These are phyloP conservation scores for Pocillopora damicornis DNA, from an alignment of 64 coral and sea anemone species.

Conservation along the genomic window DNA sequence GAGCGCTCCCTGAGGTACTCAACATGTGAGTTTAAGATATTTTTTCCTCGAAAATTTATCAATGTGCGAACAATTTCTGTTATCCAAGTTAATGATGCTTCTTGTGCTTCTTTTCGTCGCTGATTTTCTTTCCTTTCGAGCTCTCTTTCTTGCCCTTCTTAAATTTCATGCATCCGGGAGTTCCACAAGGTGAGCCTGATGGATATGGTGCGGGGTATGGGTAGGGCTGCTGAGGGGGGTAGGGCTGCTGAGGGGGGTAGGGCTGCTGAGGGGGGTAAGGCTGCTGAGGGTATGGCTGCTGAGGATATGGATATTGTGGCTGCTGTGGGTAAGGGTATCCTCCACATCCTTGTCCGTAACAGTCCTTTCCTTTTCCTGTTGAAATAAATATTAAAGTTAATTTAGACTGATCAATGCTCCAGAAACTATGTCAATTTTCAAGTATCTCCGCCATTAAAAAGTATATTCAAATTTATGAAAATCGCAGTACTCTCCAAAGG, in stretches of 20 bases:
- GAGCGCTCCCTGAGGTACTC: too few species aligned
- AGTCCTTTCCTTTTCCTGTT: too few species aligned
- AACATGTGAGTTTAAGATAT: too few species aligned
- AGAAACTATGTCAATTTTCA: too few species aligned
- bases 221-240: background rate
- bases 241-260: background rate
- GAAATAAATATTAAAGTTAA: too few species aligned
- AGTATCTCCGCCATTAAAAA: too few species aligned
- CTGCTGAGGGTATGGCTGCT: background rate
- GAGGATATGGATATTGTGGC: background rate
- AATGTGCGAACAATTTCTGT: background rate
- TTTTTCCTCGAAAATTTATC: too few species aligned
- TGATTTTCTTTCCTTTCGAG: background rate
- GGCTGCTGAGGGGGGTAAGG: background rate
- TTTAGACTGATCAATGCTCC: too few species aligned
- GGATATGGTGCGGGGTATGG: background rate
- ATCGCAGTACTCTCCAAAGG: too few species aligned
- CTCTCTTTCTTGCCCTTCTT: background rate
- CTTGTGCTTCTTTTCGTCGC: slow-evolving; percentile 3
- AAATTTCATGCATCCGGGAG: background rate
- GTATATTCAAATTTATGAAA: too few species aligned
- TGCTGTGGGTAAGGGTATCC: background rate
- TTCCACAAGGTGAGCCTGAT: background rate
- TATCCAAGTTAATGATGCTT: background rate
- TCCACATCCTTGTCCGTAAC: too few species aligned